phyloP scores from a whole-genome alignment of 2,888 invertebrate genomes.

The Disparrhopalites patrizii region DNA sequence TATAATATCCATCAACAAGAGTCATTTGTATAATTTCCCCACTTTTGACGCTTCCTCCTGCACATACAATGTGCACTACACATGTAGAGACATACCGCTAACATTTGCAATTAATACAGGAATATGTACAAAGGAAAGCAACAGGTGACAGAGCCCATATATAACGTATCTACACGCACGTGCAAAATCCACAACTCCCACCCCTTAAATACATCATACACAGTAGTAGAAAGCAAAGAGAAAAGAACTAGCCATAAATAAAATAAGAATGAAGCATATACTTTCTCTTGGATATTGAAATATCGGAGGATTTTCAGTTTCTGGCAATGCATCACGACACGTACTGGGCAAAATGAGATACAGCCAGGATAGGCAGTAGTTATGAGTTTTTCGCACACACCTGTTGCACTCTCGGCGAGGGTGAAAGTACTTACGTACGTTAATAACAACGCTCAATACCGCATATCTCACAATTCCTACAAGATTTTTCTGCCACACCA shows the following conservation, averaged over 20 bases:
- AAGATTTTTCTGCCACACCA: no score
- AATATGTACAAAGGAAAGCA: background rate
- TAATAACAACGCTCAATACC: no score
- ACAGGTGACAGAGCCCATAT: background rate
- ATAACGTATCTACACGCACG: background rate
- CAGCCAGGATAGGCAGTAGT: background rate
- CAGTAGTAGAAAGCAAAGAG: no score
- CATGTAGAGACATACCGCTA: no score
- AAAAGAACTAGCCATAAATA: background rate
- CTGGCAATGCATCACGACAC: conserved; percentile 9
- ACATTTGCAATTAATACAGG: background rate
- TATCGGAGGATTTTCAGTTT: conserved; percentile 25
- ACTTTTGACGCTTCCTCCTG: no score
- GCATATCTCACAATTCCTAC: no score
- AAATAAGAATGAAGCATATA: conserved; percentile 2
- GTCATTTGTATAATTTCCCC: no score
- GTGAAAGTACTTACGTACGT: no score
- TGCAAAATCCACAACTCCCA: background rate
- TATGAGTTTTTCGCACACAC: background rate
- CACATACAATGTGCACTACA: no score
- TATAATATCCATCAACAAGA: no score
- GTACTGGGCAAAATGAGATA: no score
- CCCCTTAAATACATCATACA: background rate
- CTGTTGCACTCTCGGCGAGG: conserved; percentile 14
- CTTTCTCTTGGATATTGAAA: conserved; percentile 25